Base-by-base conservation (phyloP, 2,797 vertebrate species). In the Chromobotia macracanthus region DNA sequence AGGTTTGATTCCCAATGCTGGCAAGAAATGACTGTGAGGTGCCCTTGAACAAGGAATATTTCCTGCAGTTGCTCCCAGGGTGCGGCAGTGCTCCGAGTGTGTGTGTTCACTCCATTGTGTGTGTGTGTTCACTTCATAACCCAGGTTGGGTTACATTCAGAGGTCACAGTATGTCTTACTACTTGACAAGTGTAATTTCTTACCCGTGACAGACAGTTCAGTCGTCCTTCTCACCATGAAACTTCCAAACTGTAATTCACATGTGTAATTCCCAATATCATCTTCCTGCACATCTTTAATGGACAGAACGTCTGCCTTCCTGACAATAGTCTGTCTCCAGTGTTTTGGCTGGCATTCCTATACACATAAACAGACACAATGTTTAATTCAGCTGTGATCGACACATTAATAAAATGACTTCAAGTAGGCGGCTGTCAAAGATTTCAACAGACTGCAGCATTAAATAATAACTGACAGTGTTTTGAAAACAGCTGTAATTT, bases 221-320 rank as follows among this genome's bases (percentile, higher is more conserved):
- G 97, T 98, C 0, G 97, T 99, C 91, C 96, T 96, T 91, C 97
- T 94, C n/a, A 99, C 96, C 86, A 97, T 90, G 89, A 99, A 99
- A 88, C 92, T 94, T 87, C 97, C 97, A 77, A 97, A 96, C 85
- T 96, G 95, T 87, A 99, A 88, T 88, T 99, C 96, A 81, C 97
- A 99, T 5, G 97, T 99, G 85, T 99, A 99, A 95, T 99, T 99
- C 91, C 97, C 97, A 90, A 97, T 97, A 91, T 99, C 97, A 80
- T 99, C 97, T 92, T 99, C 97, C 87, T 92, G 94, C 87, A 99
- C 96, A 86, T 99, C 96, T 86, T 92, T 94, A 90, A 99, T 97
- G 81, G 96, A 94, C 55, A 99, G 93, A 15, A 86, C 93, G 81
- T 98, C 96, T 86, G 91, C 95, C 91, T 92, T 96, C 86, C 95